These are phyloP conservation scores for Anneissia japonica DNA, from an alignment of 35 echinoderm and acorn worm genomes.

Conservation along the genomic window DNA sequence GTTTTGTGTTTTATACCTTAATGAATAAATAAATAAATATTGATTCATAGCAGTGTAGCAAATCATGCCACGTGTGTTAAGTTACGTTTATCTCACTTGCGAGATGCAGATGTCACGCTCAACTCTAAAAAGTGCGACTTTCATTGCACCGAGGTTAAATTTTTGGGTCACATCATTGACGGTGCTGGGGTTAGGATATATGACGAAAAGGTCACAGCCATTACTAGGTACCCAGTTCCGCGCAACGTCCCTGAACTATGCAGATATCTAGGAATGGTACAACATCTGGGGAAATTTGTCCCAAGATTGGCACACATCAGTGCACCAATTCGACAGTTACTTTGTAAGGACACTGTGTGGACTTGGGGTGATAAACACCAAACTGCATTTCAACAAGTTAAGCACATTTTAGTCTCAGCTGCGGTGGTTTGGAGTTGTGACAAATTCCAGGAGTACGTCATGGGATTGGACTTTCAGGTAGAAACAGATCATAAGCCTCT, in stretches of 20 bases:
- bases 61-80: too few species aligned
- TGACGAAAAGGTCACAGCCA: conserved; percentile 31
- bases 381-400: conserved; percentile 42
- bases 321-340: conserved; percentile 36
- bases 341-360: conserved; percentile 36
- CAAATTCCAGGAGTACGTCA: conserved; percentile 34
- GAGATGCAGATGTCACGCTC: conserved; percentile 33
- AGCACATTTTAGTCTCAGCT: not conserved
- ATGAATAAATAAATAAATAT: too few species aligned
- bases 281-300: conserved; percentile 43
- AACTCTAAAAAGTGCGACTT: conserved; percentile 65
- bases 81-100: too few species aligned
- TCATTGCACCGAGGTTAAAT: not conserved
- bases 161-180: conserved; percentile 53
- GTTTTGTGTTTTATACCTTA: too few species aligned
- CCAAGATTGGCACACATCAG: conserved; percentile 18
- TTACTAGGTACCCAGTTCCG: conserved; percentile 20
- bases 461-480: conserved; percentile 33
- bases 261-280: conserved; percentile 31
- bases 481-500: conserved; percentile 55
- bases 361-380: conserved; percentile 34
- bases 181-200: conserved; percentile 37
- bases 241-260: conserved; percentile 17
- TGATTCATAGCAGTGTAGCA: too few species aligned
- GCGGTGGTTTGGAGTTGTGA: conserved; percentile 37